Conservation (phyloP, 2,888 invertebrate genomes). For the Exocentrus adspersus region DNA sequence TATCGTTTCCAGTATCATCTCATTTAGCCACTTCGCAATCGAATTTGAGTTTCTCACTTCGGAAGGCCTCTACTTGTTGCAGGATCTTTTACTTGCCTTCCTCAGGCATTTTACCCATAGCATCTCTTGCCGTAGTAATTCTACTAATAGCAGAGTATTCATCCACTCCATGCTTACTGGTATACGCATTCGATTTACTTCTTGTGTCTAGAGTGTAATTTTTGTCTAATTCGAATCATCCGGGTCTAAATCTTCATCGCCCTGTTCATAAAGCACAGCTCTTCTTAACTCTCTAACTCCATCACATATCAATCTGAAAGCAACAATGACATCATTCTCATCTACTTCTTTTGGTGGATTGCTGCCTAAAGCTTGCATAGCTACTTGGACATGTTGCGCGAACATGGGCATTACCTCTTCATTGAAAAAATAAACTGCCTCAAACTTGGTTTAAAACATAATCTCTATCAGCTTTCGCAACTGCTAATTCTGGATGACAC, state of each 20-base stretch:
- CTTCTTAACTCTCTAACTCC: slow-evolving; percentile 96
- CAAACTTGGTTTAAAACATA: slow-evolving; percentile 95
- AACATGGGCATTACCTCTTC: slow-evolving; percentile 97
- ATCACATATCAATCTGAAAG: slow-evolving; percentile 95
- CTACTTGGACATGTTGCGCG: slow-evolving; percentile 92
- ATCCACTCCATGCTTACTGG: slow-evolving; percentile 90
- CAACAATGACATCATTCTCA: slow-evolving; percentile 98
- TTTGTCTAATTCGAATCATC: slow-evolving; percentile 88
- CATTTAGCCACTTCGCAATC: slow-evolving; percentile 99
- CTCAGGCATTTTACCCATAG: slow-evolving; percentile 96
- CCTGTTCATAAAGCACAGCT: slow-evolving; percentile 96
- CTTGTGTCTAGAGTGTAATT: slow-evolving; percentile 88
- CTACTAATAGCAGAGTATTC: slow-evolving; percentile 96
- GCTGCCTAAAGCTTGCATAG: slow-evolving; percentile 81
- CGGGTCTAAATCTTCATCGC: slow-evolving; percentile 91
- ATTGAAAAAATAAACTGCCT: slow-evolving; percentile 91
- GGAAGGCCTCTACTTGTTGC: slow-evolving; percentile 93
- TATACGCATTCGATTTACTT: slow-evolving; percentile 92
- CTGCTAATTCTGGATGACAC: slow-evolving; percentile 95
- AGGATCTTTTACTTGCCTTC: slow-evolving; percentile 98
- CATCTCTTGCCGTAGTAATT: slow-evolving; percentile 93
- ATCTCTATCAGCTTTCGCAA: slow-evolving; percentile 96
- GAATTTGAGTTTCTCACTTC: slow-evolving; percentile 95
- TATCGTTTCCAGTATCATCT: slow-evolving; percentile 99
- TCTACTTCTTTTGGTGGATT: slow-evolving; percentile 83